Evolutionary conservation across 2,888 invertebrate genomes (phyloP), one percentile per base, ranked within the genome.

Genomic region (Limnephilus rhombicus): DNA sequence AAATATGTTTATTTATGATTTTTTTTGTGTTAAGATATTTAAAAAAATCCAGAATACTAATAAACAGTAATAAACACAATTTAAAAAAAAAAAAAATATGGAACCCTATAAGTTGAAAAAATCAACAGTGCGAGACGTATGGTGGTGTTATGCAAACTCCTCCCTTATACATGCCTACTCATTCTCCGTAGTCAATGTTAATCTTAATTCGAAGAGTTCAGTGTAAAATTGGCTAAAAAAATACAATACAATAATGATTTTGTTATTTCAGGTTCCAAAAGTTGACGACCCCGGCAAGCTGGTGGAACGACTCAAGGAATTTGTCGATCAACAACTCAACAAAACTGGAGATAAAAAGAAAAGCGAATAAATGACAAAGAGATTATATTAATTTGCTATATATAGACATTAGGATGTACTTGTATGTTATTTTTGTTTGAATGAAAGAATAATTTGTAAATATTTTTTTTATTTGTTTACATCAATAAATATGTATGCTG

Each of bases 211-310:
- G 68, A 68, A 68, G 7, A 24, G 7, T 34, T 34, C 68, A 31
- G 24, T 37, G 24, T 89, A 89, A 89, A 53, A 68, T 18, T 80
- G 41, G n/a, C 68, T 1, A 45, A 45, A 45, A 45, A 45, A 11
- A 45, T 45, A 12, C 11, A 45, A 45, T 45, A 45, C 45, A 68
- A 82, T 41, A 41, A 68, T 94, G 1, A n/a, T 41, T 49, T 94
- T 94, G 94, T 93, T 94, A 93, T 96, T 96, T 92, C 95, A 99
- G 98, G 96, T 98, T 94, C 98, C 98, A 12, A 97, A 97, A 95
- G 98, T 99, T 9, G 98, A 98, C 95, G 98, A 98, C 94, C 99
- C 99, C 5, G 95, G 96, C 93, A 97, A 97, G 94, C 94, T 98
- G 94, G 95, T 97, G 94, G 97, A 97, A 93, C 98, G 97, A 95